Percentiles rank a stretch among this genome's conserved stretches.
These are phyloP conservation scores for Eucera pruinosa DNA, from an alignment of 2,888 invertebrate species.

Conservation along the genomic window DNA sequence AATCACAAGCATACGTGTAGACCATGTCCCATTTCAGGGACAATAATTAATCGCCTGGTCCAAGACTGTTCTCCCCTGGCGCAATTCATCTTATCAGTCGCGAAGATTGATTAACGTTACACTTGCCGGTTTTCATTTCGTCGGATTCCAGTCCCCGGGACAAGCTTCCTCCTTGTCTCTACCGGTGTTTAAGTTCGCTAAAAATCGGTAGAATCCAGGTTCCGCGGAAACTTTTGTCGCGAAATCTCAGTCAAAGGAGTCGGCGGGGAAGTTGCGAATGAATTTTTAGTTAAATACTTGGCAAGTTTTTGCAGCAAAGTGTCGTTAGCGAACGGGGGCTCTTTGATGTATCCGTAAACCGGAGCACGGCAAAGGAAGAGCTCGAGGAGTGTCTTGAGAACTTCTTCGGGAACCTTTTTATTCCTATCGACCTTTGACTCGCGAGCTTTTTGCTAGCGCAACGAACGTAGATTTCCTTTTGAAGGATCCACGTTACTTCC, in stretches of 20 bases:
- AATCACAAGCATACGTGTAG: neutral
- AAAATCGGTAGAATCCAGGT: neutral
- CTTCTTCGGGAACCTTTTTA: slow-evolving; percentile 36
- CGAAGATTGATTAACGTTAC: slow-evolving; percentile 69
- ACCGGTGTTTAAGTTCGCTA: neutral
- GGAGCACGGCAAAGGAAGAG: slow-evolving; percentile 4
- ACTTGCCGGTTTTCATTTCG: slow-evolving; percentile 58
- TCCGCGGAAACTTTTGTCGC: neutral
- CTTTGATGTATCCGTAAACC: slow-evolving; percentile 38
- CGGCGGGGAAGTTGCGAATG: slow-evolving; percentile 7
- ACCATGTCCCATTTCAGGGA: slow-evolving; percentile 18
- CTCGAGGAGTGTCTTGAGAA: slow-evolving; percentile 32
- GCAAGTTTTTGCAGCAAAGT: slow-evolving; percentile 15
- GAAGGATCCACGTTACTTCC: neutral
- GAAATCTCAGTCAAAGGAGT: neutral
- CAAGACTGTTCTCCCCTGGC: slow-evolving; percentile 33
- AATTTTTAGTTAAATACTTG: slow-evolving; percentile 45
- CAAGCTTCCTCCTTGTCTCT: slow-evolving; percentile 2
- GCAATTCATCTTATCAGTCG: slow-evolving; percentile 65
- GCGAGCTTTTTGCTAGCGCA: neutral
- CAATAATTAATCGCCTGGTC: slow-evolving; percentile 49
- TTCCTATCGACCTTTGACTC: slow-evolving; percentile 42
- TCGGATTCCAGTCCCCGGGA: slow-evolving; percentile 27
- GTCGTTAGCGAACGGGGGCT: neutral
- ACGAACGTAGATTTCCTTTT: slow-evolving; percentile 7